Conservation (phyloP, 64 coral and sea anemone species). For the Astreopora myriophthalma region DNA sequence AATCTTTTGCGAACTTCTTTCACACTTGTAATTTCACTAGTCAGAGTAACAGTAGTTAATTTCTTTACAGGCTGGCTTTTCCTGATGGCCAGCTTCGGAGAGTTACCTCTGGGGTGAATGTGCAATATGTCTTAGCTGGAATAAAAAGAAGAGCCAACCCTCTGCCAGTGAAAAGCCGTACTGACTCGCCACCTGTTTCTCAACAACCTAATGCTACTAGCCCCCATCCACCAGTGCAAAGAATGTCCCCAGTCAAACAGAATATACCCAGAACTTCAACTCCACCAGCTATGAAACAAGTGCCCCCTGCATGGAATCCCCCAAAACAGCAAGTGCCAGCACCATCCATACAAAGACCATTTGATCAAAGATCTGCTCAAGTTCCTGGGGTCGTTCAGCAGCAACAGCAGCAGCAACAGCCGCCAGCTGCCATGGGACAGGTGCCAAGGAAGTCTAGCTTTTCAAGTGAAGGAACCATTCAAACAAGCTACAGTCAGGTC, state of each 20-base stretch:
- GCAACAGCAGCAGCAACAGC: conserved; percentile 8
- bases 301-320: conserved; percentile 6
- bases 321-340: conserved; percentile 17
- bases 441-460: neutral
- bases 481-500: conserved; percentile 1
- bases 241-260: conserved; percentile 27
- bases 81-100: conserved; percentile 81
- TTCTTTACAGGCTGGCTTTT: conserved; percentile 69
- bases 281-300: neutral
- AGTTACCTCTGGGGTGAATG: conserved; percentile 73
- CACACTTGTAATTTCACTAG: neutral
- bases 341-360: neutral
- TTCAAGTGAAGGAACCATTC: neutral
- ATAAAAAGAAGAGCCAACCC: conserved; percentile 77
- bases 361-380: conserved; percentile 1
- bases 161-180: conserved; percentile 66
- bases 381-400: neutral
- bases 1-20: neutral
- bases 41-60: neutral
- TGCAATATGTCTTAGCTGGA: conserved; percentile 83
- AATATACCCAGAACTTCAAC: conserved; percentile 5
- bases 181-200: conserved; percentile 49
- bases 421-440: neutral
- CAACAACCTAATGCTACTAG: conserved; percentile 29
- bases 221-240: conserved; percentile 18